These are phyloP conservation scores for Acrossocheilus wenchowensis DNA, from an alignment of 2,797 vertebrate genomes.

Conservation along the genomic window DNA sequence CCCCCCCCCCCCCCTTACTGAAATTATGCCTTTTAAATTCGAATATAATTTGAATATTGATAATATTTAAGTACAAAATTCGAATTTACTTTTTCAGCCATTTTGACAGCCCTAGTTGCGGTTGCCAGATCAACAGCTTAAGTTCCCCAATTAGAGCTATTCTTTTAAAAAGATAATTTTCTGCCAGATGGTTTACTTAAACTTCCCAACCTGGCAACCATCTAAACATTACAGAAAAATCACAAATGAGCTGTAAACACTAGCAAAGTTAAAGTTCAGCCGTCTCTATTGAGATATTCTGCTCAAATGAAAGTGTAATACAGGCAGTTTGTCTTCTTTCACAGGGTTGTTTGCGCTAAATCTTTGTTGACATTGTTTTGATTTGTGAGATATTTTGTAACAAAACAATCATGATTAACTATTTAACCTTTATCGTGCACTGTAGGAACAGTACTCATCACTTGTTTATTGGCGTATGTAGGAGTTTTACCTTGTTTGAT, in stretches of 20 bases:
- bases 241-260: neutral
- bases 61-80: too few relatives aligned
- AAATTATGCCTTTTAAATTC: too few relatives aligned
- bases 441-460: neutral
- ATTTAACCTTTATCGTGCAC: neutral
- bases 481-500: conserved; percentile 86
- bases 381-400: neutral
- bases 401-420: neutral
- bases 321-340: neutral
- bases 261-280: neutral
- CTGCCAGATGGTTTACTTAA: neutral
- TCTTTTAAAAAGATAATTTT: too few relatives aligned
- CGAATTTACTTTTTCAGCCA: too few relatives aligned
- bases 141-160: too few relatives aligned
- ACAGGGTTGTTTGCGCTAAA: neutral
- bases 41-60: too few relatives aligned
- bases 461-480: neutral
- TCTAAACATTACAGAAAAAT: neutral
- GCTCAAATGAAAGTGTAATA: neutral
- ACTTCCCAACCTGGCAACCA: neutral
- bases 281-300: neutral
- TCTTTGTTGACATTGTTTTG: neutral
- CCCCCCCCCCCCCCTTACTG: too few relatives aligned
- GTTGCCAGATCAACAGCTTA: too few relatives aligned
- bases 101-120: too few relatives aligned